Evolutionary conservation across 2,797 vertebrate genomes (phyloP), one percentile per base, ranked within the genome.

Genomic region (Enteromius unitaeniatus): DNA sequence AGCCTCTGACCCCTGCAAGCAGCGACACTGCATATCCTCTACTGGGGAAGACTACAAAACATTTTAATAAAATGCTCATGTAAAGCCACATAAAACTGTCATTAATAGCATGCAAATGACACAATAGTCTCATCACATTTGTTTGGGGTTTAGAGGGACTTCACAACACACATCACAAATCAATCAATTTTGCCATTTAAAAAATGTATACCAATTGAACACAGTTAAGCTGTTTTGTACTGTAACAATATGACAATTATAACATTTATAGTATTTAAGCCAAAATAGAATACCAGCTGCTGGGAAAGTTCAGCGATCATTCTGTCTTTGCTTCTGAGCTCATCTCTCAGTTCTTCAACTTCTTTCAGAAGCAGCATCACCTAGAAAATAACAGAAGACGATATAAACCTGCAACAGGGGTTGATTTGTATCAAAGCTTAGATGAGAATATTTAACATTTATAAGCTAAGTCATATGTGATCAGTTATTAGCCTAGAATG

Each of bases 261-360:
- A 58, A n/a, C 7, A 21, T n/a, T 21, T 0, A 42, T 15, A 8
- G 2, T 13, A 45, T 3, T 47, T 26, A 47, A 47, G 40, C 13
- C 15, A 17, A 47, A 70, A 47, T 70, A 72, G 69, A 49, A 49
- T 42, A 42, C 98, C 95, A 97, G 93, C 60, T 96, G 95, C 84
- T 94, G 90, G 67, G 96, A 95, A 91, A 99, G 95, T n/a, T 94
- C 93, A 21, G 93, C 91, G 82, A 99, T 99, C 88, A 95, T 96
- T 86, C 93, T 92, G 87, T 99, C 96, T 90, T 97, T 94, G 89
- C 93, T 96, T 91, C 94, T 95, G 89, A 99, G 91, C 85, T 98
- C 95, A 82, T 97, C 95, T 88, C 96, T 96, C 87, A 99, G 95
- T 85, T 95, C 93, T 88, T 94, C 95, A 90, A 98, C 96, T 93